A percentile compares a stretch with the other conserved stretches of the same genome.
Evolutionary conservation across 2,797 vertebrate species (phyloP).

Genomic region (Delichon dasypus): DNA sequence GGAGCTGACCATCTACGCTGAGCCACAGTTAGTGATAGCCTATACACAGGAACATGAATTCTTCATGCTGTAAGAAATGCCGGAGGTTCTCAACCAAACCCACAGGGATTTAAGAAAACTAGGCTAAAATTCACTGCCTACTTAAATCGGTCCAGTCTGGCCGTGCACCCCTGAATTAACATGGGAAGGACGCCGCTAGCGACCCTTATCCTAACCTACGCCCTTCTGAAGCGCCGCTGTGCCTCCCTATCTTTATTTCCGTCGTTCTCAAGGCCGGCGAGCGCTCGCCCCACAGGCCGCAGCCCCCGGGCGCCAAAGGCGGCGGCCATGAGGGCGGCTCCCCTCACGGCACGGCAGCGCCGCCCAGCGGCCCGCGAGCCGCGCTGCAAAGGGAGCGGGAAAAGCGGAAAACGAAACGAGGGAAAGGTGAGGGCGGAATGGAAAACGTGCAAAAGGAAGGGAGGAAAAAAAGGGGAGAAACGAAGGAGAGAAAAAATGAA

Average conservation of each 20-base stretch:
- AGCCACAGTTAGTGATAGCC: not conserved
- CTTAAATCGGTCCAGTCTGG: not conserved
- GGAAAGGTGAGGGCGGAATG: too few species aligned
- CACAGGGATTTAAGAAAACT: not conserved
- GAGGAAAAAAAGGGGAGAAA: too few species aligned
- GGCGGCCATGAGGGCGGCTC: too few species aligned
- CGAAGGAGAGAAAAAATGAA: too few species aligned
- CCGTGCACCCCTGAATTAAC: fast-evolving
- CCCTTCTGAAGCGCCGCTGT: not conserved
- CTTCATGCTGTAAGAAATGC: fast-evolving
- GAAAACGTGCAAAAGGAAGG: too few species aligned
- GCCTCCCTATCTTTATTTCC: not conserved
- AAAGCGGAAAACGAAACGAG: too few species aligned
- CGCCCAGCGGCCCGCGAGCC: too few species aligned
- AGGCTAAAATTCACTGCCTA: not conserved
- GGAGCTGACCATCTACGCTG: fast-evolving
- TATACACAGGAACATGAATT: fast-evolving
- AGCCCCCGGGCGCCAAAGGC: fast-evolving
- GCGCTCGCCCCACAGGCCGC: not conserved
- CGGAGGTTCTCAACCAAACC: not conserved
- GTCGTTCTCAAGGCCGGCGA: not conserved
- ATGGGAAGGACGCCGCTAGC: fast-evolving
- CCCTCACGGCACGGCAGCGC: too few species aligned
- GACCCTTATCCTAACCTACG: not conserved
- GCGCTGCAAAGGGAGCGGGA: too few species aligned